phyloP scores from a whole-genome alignment of 2,113 vertebrate genomes.

The Pipra filicauda region DNA sequence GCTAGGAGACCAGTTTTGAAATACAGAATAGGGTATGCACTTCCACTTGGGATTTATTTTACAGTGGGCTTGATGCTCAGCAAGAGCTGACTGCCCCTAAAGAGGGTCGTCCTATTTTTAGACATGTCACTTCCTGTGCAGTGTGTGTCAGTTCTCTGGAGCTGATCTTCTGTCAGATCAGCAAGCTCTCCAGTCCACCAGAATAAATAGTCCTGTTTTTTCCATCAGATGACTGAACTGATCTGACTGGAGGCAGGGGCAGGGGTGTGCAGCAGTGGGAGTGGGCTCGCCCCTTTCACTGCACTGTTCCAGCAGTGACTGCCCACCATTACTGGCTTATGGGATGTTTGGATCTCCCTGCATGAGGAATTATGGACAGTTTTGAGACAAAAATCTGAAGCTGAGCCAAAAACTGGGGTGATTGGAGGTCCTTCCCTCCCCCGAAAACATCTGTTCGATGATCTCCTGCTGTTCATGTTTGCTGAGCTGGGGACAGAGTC shows the following conservation, averaged over 20 bases:
- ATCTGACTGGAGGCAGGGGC: not conserved
- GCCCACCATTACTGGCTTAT: not conserved
- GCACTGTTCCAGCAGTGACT: not conserved
- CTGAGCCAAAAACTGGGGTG: not conserved
- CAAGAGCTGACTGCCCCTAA: not conserved
- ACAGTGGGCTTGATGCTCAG: not conserved
- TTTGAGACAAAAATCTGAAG: not conserved
- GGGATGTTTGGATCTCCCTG: not conserved
- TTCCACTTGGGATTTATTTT: not conserved
- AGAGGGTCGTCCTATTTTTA: not conserved
- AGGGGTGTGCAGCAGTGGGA: not conserved
- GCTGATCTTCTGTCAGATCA: not conserved
- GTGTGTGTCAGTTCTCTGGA: not conserved
- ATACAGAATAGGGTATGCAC: fast-evolving
- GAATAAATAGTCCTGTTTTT: not conserved
- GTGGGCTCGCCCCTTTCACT: not conserved
- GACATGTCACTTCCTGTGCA: not conserved
- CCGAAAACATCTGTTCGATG: not conserved
- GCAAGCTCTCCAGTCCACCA: not conserved
- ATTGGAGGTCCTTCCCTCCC: not conserved
- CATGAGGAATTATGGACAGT: not conserved
- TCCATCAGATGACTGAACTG: not conserved
- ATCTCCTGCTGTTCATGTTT: not conserved
- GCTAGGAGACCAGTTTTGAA: not conserved
- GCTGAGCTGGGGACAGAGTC: not conserved